Conservation (phyloP, 1,140 invertebrate genomes). For the Hycleus phaleratus region DNA sequence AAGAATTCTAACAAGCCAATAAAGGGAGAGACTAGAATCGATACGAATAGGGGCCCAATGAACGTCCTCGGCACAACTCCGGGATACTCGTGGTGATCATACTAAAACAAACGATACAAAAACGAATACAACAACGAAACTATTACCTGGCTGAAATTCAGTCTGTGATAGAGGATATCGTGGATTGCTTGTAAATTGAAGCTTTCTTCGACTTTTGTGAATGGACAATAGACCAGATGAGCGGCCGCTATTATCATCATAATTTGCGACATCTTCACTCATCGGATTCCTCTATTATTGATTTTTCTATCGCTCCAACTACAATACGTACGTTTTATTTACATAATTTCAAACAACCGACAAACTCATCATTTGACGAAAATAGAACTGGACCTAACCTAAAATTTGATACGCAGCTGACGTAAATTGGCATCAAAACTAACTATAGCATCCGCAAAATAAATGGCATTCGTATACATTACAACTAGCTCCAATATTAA, state of each 20-base stretch:
- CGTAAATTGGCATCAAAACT: too few species aligned
- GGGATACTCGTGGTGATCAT: constrained; percentile 97
- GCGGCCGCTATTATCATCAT: constrained; percentile 52
- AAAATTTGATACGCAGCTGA: background rate
- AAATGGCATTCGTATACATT: too few species aligned
- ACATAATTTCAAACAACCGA: constrained; percentile 20
- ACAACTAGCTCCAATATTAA: too few species aligned
- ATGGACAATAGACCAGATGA: constrained; percentile 84
- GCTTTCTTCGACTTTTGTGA: constrained; percentile 99
- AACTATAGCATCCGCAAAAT: too few species aligned
- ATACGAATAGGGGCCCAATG: constrained; percentile 82
- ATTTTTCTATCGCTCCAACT: background rate
- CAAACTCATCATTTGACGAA: constrained; percentile 19
- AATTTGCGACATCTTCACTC: constrained; percentile 38
- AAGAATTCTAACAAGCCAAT: constrained; percentile 60
- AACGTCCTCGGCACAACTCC: constrained; percentile 97
- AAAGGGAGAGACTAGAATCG: constrained; percentile 69
- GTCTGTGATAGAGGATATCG: constrained; percentile 85
- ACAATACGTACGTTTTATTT: constrained; percentile 11
- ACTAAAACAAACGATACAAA: constrained; percentile 55
- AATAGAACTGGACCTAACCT: constrained; percentile 24
- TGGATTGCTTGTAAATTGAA: constrained; percentile 98
- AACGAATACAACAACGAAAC: background rate
- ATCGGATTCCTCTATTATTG: constrained; percentile 1
- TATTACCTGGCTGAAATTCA: constrained; percentile 75